Base-by-base conservation (phyloP, 2,888 invertebrate genomes). In the Calliphora vomitoria region DNA sequence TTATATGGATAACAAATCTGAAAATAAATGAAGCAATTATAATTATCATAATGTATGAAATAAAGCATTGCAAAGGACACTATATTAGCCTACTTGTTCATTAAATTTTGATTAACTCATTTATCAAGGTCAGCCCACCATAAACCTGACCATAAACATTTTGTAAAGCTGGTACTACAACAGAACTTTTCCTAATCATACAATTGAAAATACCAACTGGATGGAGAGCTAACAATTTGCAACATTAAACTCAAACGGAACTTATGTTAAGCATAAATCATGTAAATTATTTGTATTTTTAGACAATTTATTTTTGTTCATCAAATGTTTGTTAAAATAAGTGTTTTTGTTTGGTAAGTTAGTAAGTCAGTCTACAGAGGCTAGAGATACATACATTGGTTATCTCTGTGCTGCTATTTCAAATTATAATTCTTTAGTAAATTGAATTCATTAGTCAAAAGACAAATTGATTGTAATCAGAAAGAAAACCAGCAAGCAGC, bases 401-500 rank as follows among this genome's bases (percentile, higher is more conserved):
- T 72, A 10, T 47, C 18, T 58, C 18, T 31, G 25, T 5, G 15
- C 8, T 72, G 11, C 64, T 44, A n/a, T 38, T 75, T 75, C 15
- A 18, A 50, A 69, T 41, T 75, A 60, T 60, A 62, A 69, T 69
- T 74, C 53, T n/a, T 53, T 58, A 35, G 31, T 18, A 82, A 82
- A 82, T 82, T 78, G 31, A 78, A 78, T 82, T 78, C 68, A 79
- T 86, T 82, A 62, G 68, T 15, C 4, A 62, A 60, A 74, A 78
- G 66, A 82, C 62, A 86, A 82, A 86, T 79, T 79, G 82, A 53
- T 76, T 82, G 8, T 74, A 86, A 86, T 78, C 78, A 82, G 60
- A 60, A 50, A n/a, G 15, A 64, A 74, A 76, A 44, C 55, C 18
- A 58, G 13, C 64, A 82, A 78, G 44, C 35, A 76, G 75, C 76